Percentiles rank a stretch among this genome's conserved stretches.
These are phyloP conservation scores for Platypus cylindrus DNA, from an alignment of 2,888 invertebrate genomes.

Conservation along the genomic window DNA sequence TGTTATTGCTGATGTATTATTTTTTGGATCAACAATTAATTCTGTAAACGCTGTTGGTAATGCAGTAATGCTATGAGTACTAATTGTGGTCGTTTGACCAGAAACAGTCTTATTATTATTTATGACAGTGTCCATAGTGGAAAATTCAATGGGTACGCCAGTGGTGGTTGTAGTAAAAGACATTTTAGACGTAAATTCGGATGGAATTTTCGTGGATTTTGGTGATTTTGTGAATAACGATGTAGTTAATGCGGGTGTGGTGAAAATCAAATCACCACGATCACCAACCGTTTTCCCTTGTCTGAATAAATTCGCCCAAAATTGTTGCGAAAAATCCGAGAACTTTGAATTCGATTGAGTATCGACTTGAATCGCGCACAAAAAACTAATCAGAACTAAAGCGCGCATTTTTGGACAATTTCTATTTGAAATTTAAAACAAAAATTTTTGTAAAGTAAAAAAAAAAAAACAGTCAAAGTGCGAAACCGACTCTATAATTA, in stretches of 20 bases:
- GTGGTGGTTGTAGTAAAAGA: conserved; percentile 10
- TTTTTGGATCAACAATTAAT: conserved; percentile 18
- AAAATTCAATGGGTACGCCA: conserved; percentile 2
- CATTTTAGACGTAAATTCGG: conserved; percentile 5
- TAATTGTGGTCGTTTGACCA: conserved; percentile 7
- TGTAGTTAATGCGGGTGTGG: conserved; percentile 8
- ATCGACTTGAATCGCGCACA: conserved; percentile 22
- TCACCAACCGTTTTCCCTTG: conserved; percentile 26
- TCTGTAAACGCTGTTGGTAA: conserved; percentile 13
- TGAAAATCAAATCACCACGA: conserved; percentile 16
- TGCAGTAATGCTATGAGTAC: conserved; percentile 5
- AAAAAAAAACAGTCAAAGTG: conserved; percentile 1
- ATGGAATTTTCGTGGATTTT: conserved; percentile 5
- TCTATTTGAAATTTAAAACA: neutral
- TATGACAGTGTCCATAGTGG: conserved; percentile 3
- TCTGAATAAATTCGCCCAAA: conserved; percentile 26
- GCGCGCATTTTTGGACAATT: conserved; percentile 11
- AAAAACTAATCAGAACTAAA: conserved; percentile 18
- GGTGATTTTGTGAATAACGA: conserved; percentile 9
- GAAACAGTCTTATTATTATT: conserved; percentile 9
- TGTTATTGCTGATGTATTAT: conserved; percentile 20
- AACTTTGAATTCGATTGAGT: conserved; percentile 25
- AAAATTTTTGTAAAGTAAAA: neutral
- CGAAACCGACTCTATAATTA: too few relatives aligned
- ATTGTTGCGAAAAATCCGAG: conserved; percentile 30